Base-by-base conservation (phyloP, 2,888 invertebrate species). In the Rhingia rostrata region DNA sequence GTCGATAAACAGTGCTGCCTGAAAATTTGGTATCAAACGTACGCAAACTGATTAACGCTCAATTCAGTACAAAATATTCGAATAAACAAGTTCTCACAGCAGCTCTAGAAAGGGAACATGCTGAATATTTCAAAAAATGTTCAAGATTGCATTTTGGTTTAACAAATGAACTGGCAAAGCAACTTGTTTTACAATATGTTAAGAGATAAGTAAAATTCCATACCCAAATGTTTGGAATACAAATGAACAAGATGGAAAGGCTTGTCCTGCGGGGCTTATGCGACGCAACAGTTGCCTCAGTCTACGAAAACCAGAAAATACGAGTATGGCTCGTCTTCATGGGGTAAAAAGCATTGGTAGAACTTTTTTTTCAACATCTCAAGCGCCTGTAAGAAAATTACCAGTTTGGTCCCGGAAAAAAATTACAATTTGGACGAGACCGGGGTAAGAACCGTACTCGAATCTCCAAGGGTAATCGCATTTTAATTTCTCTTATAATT, bases 401-500 rank as follows among this genome's bases (percentile, higher is more conserved):
- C 12, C 6, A 45, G 3, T 67, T 67, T 67, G 32, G 14, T 9
- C 54, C 67, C 9, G 33, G n/a, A 67, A 51, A 67, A 12, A 41
- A 67, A 30, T 6, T 53, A 35, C 41, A 67, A 67, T 12, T 43
- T 51, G 43, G 67, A 67, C 14, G 67, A 67, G 32, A 69, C 69
- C 6, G 45, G 54, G 10, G 3, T 69, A 41, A 43, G 56, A 43
- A 56, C 54, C 4, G 56, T 45, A n/a, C 53, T 53, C 30, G 51
- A 39, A 30, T 4, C 41, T 10, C 58, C 58, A 58, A 58, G 30
- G 58, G 41, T 58, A 43, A 43, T 6, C 4, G 3, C 22, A 58
- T 6, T 41, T 56, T 14, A 41, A 39, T 39, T n/a, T 58, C 10
- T 30, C 9, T 43, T 32, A 32, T 30, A n/a, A n/a, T 4, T 43